These are phyloP conservation scores for Lysandra coridon DNA, from an alignment of 2,888 invertebrate genomes.

Conservation along the genomic window DNA sequence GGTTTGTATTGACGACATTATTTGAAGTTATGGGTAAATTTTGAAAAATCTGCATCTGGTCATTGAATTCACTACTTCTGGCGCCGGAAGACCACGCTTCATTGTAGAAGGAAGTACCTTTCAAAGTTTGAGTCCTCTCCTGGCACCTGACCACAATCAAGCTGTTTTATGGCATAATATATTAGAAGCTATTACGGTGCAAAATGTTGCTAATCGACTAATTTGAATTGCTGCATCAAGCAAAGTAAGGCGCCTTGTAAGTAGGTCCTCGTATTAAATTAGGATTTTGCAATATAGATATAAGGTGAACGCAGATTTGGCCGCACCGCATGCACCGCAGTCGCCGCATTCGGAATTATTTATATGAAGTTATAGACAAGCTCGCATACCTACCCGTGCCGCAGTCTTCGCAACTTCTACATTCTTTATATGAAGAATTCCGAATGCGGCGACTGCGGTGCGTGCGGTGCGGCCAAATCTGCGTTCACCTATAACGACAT, in stretches of 20 bases:
- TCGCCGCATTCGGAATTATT: too few relatives aligned
- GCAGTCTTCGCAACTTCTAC: too few relatives aligned
- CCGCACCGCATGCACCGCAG: too few relatives aligned
- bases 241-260: neutral
- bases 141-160: neutral
- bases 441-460: too few relatives aligned
- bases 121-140: neutral
- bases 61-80: neutral
- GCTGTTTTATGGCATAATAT: neutral
- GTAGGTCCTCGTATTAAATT: neutral
- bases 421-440: too few relatives aligned
- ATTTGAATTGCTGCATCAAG: neutral
- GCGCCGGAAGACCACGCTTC: neutral
- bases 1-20: conserved; percentile 52
- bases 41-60: conserved; percentile 42
- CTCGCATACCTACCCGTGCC: too few relatives aligned
- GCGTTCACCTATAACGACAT: neutral
- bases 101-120: neutral
- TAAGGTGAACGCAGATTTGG: too few relatives aligned
- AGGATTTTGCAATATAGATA: neutral
- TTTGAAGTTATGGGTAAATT: conserved; percentile 48
- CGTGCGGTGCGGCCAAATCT: too few relatives aligned
- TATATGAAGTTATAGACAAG: too few relatives aligned
- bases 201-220: neutral
- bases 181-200: neutral